Evolutionary conservation across 2,797 vertebrate genomes (phyloP).

Genomic region (Ispidina lecontei): DNA sequence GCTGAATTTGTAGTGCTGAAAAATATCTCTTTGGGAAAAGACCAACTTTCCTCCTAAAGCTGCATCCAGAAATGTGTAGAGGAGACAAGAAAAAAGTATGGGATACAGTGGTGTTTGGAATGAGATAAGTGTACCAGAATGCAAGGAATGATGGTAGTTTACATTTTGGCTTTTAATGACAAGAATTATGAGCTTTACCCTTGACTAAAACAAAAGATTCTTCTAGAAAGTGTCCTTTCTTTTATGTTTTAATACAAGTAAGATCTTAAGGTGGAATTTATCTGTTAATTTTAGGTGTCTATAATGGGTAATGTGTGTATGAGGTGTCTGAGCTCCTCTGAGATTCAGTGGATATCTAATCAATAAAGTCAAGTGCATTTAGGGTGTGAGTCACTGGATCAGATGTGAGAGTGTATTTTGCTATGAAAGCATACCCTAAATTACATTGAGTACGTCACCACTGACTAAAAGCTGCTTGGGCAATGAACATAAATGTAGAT

Average conservation of each 20-base stretch:
- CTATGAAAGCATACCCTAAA: neutral
- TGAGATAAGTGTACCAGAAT: neutral
- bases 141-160: neutral
- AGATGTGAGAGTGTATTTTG: neutral
- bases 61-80: neutral
- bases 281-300: neutral
- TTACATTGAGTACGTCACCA: neutral
- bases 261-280: neutral
- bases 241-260: neutral
- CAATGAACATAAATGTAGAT: neutral
- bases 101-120: neutral
- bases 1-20: neutral
- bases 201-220: neutral
- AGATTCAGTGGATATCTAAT: neutral
- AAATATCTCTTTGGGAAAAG: neutral
- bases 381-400: neutral
- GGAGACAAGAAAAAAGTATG: neutral
- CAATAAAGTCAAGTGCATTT: neutral
- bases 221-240: neutral
- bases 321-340: neutral
- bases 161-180: neutral
- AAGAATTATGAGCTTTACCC: neutral
- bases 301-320: neutral
- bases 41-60: neutral
- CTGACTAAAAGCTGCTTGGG: neutral